Evolutionary conservation across 2,797 vertebrate species (phyloP).

Genomic region (Lutra lutra): DNA sequence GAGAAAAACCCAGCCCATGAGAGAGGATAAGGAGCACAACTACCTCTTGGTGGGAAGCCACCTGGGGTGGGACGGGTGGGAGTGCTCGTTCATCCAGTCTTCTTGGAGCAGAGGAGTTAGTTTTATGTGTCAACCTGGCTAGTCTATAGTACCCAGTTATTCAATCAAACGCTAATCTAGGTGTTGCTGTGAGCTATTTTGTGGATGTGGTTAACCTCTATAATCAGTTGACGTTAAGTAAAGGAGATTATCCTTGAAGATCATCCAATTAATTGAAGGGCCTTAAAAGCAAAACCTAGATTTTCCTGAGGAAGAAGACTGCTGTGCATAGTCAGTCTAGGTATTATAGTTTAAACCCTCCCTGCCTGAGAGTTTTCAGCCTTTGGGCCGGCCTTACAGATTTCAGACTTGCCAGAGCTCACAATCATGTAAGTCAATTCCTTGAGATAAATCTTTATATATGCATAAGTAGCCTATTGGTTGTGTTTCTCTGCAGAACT

Average conservation of each 20-base stretch:
- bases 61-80: not conserved
- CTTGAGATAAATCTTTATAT: slow-evolving; percentile 31
- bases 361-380: not conserved
- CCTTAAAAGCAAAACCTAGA: not conserved
- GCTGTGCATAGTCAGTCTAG: not conserved
- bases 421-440: not conserved
- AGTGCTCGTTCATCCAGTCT: not conserved
- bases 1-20: not conserved
- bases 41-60: not conserved
- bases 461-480: not conserved
- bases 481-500: not conserved
- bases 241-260: not conserved
- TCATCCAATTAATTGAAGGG: not conserved
- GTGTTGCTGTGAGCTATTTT: slow-evolving; percentile 1
- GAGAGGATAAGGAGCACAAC: not conserved
- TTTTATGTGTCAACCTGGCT: not conserved
- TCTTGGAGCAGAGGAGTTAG: not conserved
- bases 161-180: not conserved
- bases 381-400: not conserved
- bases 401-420: not conserved
- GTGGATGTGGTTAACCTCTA: not conserved
- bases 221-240: not conserved
- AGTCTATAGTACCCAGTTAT: not conserved
- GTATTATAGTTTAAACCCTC: not conserved
- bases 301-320: not conserved